Percentiles rank a stretch among this genome's conserved stretches.
Evolutionary conservation across 2,888 invertebrate genomes (phyloP).

Genomic region (Thecophora atra): DNA sequence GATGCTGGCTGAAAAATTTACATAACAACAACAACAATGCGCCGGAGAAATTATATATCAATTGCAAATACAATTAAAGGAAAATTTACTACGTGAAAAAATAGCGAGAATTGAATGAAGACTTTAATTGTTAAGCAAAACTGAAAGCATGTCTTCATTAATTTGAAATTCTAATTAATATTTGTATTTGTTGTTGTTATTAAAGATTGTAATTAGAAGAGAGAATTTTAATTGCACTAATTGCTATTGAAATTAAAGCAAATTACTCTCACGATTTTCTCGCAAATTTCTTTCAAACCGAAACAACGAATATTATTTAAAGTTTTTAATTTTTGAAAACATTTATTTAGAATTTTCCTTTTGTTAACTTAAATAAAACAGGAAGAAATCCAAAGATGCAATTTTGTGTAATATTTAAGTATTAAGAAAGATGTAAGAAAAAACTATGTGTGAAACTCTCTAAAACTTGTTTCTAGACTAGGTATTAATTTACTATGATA

Average conservation of each 20-base stretch:
- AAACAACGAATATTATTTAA: too few species aligned
- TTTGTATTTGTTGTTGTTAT: not conserved
- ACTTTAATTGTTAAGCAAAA: not conserved
- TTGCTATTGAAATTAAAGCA: not conserved
- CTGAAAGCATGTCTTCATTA: not conserved
- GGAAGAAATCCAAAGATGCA: too few species aligned
- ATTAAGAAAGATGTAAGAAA: too few species aligned
- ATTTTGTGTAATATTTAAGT: too few species aligned
- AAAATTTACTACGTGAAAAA: not conserved
- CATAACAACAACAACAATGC: conserved; percentile 17
- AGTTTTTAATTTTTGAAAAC: too few species aligned
- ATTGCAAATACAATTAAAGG: not conserved
- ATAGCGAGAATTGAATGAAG: not conserved
- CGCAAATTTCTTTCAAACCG: too few species aligned
- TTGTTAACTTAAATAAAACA: too few species aligned
- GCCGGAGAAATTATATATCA: not conserved
- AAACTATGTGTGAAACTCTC: too few species aligned
- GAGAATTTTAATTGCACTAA: not conserved
- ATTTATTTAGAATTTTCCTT: too few species aligned
- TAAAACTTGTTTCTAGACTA: too few species aligned
- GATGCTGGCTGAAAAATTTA: conserved; percentile 12
- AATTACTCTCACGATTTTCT: not conserved
- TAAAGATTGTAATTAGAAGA: not conserved
- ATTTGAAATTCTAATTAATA: not conserved
- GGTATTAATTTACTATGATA: too few species aligned